Base-by-base conservation (phyloP, 2,113 vertebrate genomes). In the Cathartes aura region DNA sequence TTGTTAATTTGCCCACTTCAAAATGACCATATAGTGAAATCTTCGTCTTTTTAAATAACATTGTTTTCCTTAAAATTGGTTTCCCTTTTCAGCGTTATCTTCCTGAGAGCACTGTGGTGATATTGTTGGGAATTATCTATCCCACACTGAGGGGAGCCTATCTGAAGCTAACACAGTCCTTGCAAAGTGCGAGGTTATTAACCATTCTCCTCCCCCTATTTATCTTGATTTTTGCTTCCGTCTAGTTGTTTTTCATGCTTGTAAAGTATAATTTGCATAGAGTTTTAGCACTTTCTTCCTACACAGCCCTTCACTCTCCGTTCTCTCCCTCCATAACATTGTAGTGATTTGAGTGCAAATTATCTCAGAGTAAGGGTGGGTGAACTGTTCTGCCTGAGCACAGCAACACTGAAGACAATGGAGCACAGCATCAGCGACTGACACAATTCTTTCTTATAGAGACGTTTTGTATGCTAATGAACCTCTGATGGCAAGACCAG, bases 1-100 rank as follows among this genome's bases (percentile, higher is more conserved):
- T 98, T 95, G 96, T 98, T 98, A 96, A 95, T 98, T 97, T 96
- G 88, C 97, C 71, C 63, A 94, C 95, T 97, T 97, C 78, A 90
- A 91, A 97, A 97, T 97, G 97, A 97, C 98, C 96, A 24, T 59
- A 89, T 9, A 73, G 88, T 93, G 70, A 96, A 96, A 93, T 84
- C 87, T 82, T 92, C 90, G 81, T 96, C 72, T 94, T 92, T 96
- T 94, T 27, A 93, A 97, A 85, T 24, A 84, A 90, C 63, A 81
- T 90, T 95, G 72, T 80, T 92, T 97, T 96, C 90, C 96, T 96
- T 96, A 96, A 87, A 82, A 96, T 95, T 87, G 78, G 83, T 89
- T 94, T 91, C 45, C 82, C 89, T 94, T 95, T 82, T 43, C 76
- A 70, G 66, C 1, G 42, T 96, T 97, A 89, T 97, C 94, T 97